A percentile compares a stretch with the other conserved stretches of the same genome.
These are phyloP conservation scores for Temnothorax unifasciatus DNA, from an alignment of 2,888 invertebrate species.

Conservation along the genomic window DNA sequence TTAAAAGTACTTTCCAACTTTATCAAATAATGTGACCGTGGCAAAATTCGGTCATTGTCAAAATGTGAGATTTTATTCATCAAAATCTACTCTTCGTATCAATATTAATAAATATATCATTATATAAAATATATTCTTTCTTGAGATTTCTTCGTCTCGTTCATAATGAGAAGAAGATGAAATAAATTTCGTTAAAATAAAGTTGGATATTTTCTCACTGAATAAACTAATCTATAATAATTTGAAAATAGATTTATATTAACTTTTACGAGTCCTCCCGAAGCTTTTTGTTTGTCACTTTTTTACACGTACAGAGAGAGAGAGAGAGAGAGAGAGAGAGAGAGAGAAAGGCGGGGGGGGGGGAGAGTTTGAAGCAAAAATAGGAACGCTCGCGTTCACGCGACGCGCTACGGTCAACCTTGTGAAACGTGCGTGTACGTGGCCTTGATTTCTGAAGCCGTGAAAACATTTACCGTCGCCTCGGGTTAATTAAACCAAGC, in stretches of 20 bases:
- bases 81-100: neutral
- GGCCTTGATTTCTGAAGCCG: constrained; percentile 79
- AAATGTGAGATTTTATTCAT: neutral
- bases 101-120: neutral
- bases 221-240: neutral
- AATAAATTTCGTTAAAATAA: neutral
- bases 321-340: neutral
- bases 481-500: constrained; percentile 81
- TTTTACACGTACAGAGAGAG: neutral
- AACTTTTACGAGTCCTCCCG: neutral
- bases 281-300: neutral
- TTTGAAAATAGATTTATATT: constrained; percentile 9
- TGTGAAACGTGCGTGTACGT: constrained; percentile 58
- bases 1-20: neutral
- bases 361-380: neutral
- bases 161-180: neutral
- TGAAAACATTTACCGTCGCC: constrained; percentile 75
- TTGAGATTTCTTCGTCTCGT: neutral
- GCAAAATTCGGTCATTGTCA: neutral
- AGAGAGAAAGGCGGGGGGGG: neutral
- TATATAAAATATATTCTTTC: neutral
- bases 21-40: neutral
- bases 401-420: constrained; percentile 32
- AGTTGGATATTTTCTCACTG: neutral
- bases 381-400: constrained; percentile 24